Evolutionary conservation across 2,888 invertebrate genomes (phyloP).

Genomic region (Acronicta psi): DNA sequence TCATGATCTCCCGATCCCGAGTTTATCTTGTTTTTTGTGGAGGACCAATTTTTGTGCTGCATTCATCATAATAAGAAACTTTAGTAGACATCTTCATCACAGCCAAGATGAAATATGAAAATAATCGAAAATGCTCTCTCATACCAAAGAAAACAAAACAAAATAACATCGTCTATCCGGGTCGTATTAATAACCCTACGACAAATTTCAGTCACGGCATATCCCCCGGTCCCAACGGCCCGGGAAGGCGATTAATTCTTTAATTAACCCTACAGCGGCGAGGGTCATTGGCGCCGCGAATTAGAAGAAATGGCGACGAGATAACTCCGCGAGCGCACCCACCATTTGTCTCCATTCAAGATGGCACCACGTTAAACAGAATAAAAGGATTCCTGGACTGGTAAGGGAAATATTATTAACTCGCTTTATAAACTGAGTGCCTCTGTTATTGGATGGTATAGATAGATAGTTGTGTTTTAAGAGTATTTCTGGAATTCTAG

Average conservation of each 20-base stretch:
- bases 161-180: slow-evolving; percentile 14
- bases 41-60: no score
- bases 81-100: no score
- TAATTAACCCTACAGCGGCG: slow-evolving; percentile 79
- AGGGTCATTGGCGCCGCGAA: slow-evolving; percentile 74
- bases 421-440: slow-evolving; percentile 23
- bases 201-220: slow-evolving; percentile 75
- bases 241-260: slow-evolving; percentile 78
- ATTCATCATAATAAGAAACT: no score
- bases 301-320: slow-evolving; percentile 80
- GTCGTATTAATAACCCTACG: slow-evolving; percentile 65
- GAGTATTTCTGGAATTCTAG: slow-evolving; percentile 20
- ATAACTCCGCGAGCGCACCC: slow-evolving; percentile 70
- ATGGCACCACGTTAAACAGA: slow-evolving; percentile 50
- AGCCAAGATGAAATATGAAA: no score
- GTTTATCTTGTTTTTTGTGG: no score
- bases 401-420: slow-evolving; percentile 51
- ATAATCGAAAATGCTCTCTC: background rate
- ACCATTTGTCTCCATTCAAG: slow-evolving; percentile 78
- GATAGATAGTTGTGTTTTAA: slow-evolving; percentile 17
- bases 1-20: no score
- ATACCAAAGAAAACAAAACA: slow-evolving; percentile 7
- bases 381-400: slow-evolving; percentile 46
- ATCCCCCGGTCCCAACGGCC: slow-evolving; percentile 60
- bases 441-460: slow-evolving; percentile 13